Base-by-base conservation (phyloP, 2,113 vertebrate species). In the Morphnarchus princeps region DNA sequence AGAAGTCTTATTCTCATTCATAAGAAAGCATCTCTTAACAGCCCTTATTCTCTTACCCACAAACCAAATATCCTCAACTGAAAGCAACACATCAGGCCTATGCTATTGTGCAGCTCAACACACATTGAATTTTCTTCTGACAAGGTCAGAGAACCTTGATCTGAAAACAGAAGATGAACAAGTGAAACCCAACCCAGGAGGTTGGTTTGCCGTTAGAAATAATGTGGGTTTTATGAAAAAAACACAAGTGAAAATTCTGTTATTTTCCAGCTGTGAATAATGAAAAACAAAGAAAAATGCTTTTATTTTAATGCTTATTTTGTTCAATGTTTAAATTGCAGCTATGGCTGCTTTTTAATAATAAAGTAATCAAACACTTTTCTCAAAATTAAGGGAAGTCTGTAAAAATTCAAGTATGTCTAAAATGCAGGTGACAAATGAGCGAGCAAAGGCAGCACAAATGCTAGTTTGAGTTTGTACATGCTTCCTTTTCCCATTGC, bases 151-250 rank as follows among this genome's bases (percentile, higher is more conserved):
- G n/a, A 83, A 61, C 17, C 7, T 83, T 24, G 16, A 65, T 29
- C 36, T 52, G 21, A 70, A 70, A 95, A 34, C 3, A 49, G 29
- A 47, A n/a, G 11, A 12, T 4, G 3, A 89, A 29, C 13, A 55
- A 72, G 11, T n/a, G 28, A 79, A 92, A 71, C 3, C 2, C 10
- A 79, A 5, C 6, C 45, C 34, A 32, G 9, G 3, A 8, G 5
- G 7, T 7, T 69, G 6, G 9, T 73, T 38, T 69, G 6, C 9
- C 13, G 38, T 57, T 42, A 38, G 17, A 73, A 77, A 38, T 28
- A 40, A 50, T 2, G 2, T 8, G 7, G 2, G 3, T 0, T 43
- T 76, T 14, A 29, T 22, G 22, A 10, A 10, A 36, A 54, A 5
- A 43, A 6, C 50, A 20, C 8, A 49, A 20, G 26, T 28, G 6